Base-by-base conservation (phyloP, 2,113 vertebrate genomes). In the Egretta garzetta region DNA sequence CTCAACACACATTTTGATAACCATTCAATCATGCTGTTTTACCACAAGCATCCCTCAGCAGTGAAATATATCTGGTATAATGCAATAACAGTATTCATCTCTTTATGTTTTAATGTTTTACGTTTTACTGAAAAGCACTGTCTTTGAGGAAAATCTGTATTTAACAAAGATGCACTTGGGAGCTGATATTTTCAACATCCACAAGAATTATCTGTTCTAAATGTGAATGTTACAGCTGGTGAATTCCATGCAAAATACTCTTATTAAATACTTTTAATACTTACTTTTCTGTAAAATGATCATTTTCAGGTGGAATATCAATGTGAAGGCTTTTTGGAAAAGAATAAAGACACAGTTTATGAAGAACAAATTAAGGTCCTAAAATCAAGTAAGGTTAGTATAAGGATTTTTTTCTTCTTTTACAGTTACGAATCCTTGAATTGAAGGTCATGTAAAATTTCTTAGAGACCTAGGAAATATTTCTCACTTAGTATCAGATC, bases 261-360 rank as follows among this genome's bases (percentile, higher is more conserved):
- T 70, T 90, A 58, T 39, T 77, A 58, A 84, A 50, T 53, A 30
- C 10, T 72, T 92, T 5, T 35, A 74, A 63, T 63, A n/a, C 27
- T 86, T 85, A 35, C 1, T 19, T 59, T 74, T 56, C 88, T 63
- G 24, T 58, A 94, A 62, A 94, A 90, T 81, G 0, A 4, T 85
- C 86, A 4, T 94, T 98, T 98, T 91, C 97, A 99, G 99, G 99
- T 99, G 85, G 99, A 99, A 93, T 99, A 99, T 96, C 99, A 99
- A 75, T 99, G 99, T 96, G 99, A 99, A 41, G 99, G 99, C 37
- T 99, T 99, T 98, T 98, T 99, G 87, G 99, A 99, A 98, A 99
- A 99, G 98, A 99, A 99, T 98, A 99, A 99, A 98, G 99, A 99
- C 96, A 99, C 99, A 0, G 99, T 99, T 93, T 99, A 99, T 96